Percentiles rank a stretch among this genome's conserved stretches.
phyloP scores from a whole-genome alignment of 2,797 vertebrate species.

The Peromyscus melanophrys region DNA sequence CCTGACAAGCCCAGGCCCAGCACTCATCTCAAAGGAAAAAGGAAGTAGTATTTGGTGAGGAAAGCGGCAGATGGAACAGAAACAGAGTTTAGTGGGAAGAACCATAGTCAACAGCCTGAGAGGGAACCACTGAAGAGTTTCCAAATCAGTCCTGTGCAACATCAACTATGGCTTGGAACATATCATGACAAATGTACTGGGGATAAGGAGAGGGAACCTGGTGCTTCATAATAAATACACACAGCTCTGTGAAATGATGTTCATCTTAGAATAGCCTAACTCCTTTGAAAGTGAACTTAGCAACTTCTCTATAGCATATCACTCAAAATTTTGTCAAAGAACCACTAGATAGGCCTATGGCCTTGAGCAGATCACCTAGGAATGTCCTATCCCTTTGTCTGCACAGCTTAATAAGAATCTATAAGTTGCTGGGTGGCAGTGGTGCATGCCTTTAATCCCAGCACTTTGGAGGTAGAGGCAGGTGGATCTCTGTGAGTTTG shows the following conservation, averaged over 20 bases:
- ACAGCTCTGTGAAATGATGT: neutral
- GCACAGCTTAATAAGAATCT: neutral
- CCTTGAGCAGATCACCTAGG: neutral
- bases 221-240: constrained; percentile 67
- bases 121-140: constrained; percentile 22
- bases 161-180: neutral
- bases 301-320: neutral
- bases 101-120: neutral
- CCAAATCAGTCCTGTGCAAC: neutral
- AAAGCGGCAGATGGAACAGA: constrained; percentile 35
- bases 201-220: constrained; percentile 27
- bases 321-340: neutral
- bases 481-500: no score
- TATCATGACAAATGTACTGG: neutral
- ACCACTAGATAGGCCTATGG: neutral
- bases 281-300: constrained; percentile 9
- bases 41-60: neutral
- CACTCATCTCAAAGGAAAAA: neutral
- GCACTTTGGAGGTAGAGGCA: no score
- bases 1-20: neutral
- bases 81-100: neutral
- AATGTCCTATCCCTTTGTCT: neutral
- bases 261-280: neutral
- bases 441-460: no score
- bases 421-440: neutral